These are phyloP conservation scores for Sicus ferrugineus DNA, from an alignment of 2,888 invertebrate genomes.

Conservation along the genomic window DNA sequence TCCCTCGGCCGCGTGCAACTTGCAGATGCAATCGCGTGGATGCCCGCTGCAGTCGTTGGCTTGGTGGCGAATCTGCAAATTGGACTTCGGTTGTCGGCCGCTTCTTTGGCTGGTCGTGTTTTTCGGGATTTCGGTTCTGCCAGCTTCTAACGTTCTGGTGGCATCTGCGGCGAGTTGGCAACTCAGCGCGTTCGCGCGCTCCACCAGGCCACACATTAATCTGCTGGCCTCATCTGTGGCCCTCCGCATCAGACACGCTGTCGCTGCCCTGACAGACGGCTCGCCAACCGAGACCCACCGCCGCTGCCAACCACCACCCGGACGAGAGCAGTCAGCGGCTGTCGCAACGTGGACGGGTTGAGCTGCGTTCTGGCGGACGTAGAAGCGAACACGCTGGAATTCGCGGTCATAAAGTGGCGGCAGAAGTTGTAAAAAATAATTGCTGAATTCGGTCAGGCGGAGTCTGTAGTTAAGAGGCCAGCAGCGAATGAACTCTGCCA, in stretches of 20 bases:
- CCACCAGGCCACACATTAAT: not conserved
- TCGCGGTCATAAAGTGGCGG: not conserved
- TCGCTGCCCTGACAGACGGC: not conserved
- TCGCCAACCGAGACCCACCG: constrained; percentile 4
- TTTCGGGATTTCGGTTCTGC: not conserved
- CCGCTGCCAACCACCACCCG: not conserved
- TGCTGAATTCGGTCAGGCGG: not conserved
- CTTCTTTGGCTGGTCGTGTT: not conserved
- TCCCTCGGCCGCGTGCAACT: not conserved
- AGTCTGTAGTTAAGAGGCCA: no score
- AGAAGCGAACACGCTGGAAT: not conserved
- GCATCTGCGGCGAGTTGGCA: not conserved
- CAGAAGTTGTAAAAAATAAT: constrained; percentile 9
- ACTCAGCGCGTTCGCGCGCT: not conserved
- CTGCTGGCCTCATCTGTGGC: constrained; percentile 15
- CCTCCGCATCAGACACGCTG: constrained; percentile 4
- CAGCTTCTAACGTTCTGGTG: not conserved
- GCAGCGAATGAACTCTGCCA: no score
- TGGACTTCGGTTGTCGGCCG: constrained; percentile 5
- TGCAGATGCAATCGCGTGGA: not conserved
- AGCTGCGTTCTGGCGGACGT: not conserved
- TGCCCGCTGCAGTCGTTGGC: not conserved
- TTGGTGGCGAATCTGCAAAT: not conserved
- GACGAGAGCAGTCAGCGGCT: not conserved
- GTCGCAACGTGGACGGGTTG: not conserved